A percentile compares a stretch with the other conserved stretches of the same genome.
Conservation (phyloP, 2,113 vertebrate species). For the Leuciscus idus region DNA sequence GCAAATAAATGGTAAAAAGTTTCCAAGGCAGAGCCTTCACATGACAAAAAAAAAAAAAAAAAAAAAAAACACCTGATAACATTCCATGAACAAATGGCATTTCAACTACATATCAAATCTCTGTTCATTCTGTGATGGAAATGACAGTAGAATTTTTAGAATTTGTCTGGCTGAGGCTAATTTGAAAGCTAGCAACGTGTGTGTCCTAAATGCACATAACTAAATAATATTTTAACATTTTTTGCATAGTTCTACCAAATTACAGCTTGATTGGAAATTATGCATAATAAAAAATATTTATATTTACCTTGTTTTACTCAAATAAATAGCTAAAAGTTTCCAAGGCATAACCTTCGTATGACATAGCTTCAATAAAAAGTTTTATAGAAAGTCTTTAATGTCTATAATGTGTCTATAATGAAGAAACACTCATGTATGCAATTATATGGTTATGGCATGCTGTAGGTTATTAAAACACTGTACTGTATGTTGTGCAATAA, state of each 20-base stretch:
- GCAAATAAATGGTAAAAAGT: neutral
- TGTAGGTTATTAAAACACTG: neutral
- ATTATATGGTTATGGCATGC: constrained; percentile 5
- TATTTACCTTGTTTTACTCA: neutral
- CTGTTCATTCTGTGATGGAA: too few species aligned
- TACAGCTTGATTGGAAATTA: neutral
- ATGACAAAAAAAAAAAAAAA: neutral
- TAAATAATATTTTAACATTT: neutral
- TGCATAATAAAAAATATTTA: neutral
- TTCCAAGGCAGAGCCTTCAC: neutral
- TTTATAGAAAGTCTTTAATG: neutral
- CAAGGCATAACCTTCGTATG: neutral
- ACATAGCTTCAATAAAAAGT: neutral
- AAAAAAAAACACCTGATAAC: neutral
- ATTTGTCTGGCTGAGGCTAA: too few species aligned
- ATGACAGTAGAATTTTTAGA: too few species aligned
- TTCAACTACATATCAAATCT: too few species aligned
- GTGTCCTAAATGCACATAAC: neutral
- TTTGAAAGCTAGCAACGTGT: neutral
- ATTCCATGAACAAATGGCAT: too few species aligned
- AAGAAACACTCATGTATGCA: constrained; percentile 8
- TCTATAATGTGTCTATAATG: neutral
- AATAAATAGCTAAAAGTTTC: neutral
- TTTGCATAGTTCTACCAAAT: neutral
- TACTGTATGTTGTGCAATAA: constrained; percentile 10